Evolutionary conservation across 1,140 invertebrate species (phyloP), one percentile per base, ranked within the genome.

Genomic region (Phenacoccus solenopsis): DNA sequence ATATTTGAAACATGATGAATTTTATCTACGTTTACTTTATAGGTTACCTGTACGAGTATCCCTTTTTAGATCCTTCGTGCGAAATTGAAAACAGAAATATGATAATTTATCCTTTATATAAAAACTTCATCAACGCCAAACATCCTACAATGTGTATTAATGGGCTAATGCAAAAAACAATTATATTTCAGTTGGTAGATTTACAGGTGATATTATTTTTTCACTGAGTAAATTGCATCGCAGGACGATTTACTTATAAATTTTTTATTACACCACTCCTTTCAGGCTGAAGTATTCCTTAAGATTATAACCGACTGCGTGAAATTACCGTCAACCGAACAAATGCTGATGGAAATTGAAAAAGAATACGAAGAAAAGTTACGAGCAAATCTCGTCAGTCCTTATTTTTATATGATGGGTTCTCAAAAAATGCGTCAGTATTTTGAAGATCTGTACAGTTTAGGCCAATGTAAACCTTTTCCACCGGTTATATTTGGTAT

Each of bases 101-200:
- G 76, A 87, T 97, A 0, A 85, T 89, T 22, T 84, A 85, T 73
- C 89, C 90, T 0, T 84, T 97, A 1, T 96, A 91, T 81, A 91
- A 93, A 74, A 92, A 96, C 76, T 76, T 93, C 24, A 84, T 96
- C 35, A 88, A 93, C 74, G 87, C 87, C 21, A 80, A 87, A 69
- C 86, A 88, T 75, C 89, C 90, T 13, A 84, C 84, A 22, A 84
- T 96, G 80, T 88, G 84, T 61, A 83, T 96, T 69, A 84, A 95
- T 72, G 91, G 92, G 1, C 79, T 96, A 16, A 88, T 88, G 1
- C 89, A 85, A 76, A 86, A 86, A 73, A 87, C 92, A 0, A 87
- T 89, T 75, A 90, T 92, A 0, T 93, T 94, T 75, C 88, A 88
- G 38, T 87, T 92, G 81, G 93, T 93, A 77, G 88, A 96, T 77